Evolutionary conservation across 2,888 invertebrate genomes (phyloP).

Genomic region (Melinaea marsaeus): DNA sequence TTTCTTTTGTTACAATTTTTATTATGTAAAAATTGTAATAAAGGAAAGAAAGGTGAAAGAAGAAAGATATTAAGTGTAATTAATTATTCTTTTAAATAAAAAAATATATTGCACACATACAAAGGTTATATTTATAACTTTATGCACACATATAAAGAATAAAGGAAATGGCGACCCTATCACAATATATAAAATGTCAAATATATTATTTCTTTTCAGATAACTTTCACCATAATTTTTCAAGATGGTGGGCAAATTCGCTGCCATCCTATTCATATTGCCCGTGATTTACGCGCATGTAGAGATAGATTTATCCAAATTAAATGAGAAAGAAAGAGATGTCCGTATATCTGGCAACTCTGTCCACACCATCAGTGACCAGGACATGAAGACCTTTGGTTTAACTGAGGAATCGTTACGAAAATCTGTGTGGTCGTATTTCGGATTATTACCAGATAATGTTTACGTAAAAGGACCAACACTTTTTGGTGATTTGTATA

Average conservation of each 20-base stretch:
- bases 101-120: too few relatives aligned
- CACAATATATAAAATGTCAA: too few relatives aligned
- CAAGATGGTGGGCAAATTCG: slow-evolving; percentile 31
- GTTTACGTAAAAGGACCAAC: slow-evolving; percentile 46
- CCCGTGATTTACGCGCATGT: slow-evolving; percentile 40
- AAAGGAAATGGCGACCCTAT: too few relatives aligned
- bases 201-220: too few relatives aligned
- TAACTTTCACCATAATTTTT: not conserved
- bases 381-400: slow-evolving; percentile 40
- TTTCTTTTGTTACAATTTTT: too few relatives aligned
- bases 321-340: slow-evolving; percentile 28
- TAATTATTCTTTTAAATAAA: too few relatives aligned
- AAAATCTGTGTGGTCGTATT: slow-evolving; percentile 33
- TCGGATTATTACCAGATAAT: slow-evolving; percentile 40
- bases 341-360: slow-evolving; percentile 37
- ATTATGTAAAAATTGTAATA: too few relatives aligned
- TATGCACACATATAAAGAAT: too few relatives aligned
- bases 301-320: slow-evolving; percentile 38
- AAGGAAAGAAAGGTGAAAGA: too few relatives aligned
- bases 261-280: slow-evolving; percentile 31
- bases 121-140: too few relatives aligned
- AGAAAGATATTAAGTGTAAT: too few relatives aligned
- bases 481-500: slow-evolving; percentile 47
- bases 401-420: slow-evolving; percentile 42
- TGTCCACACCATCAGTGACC: slow-evolving; percentile 38